Percentiles rank a stretch among this genome's conserved stretches.
These are phyloP conservation scores for Noctua janthe DNA, from an alignment of 2,888 invertebrate species.

Conservation along the genomic window DNA sequence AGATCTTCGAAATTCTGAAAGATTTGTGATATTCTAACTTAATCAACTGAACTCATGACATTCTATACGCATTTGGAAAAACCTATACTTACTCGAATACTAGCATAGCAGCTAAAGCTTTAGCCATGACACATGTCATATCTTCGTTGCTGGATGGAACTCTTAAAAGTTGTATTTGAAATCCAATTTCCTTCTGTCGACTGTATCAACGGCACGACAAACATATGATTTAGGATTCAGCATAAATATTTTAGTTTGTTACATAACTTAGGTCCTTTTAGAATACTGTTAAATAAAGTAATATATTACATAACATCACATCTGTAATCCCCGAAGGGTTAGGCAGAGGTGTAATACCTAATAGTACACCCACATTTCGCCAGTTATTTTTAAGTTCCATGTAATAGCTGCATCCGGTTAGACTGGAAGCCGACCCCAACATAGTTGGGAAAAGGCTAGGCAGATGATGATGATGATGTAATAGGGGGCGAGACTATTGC, in stretches of 20 bases:
- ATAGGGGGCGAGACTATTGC: too few relatives aligned
- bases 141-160: background rate
- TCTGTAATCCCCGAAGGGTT: too few relatives aligned
- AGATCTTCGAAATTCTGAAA: background rate
- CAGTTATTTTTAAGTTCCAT: too few relatives aligned
- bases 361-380: too few relatives aligned
- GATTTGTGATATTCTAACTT: background rate
- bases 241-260: background rate
- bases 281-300: too few relatives aligned
- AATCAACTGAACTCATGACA: background rate
- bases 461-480: too few relatives aligned
- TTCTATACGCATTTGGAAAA: background rate
- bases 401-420: too few relatives aligned
- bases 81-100: background rate
- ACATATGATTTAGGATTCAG: slow-evolving; percentile 7
- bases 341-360: too few relatives aligned
- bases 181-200: slow-evolving; percentile 29
- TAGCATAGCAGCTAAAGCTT: background rate
- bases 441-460: too few relatives aligned
- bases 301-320: too few relatives aligned
- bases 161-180: slow-evolving; percentile 16
- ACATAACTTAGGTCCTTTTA: background rate
- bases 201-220: slow-evolving; percentile 4
- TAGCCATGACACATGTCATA: slow-evolving; percentile 3
- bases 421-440: too few relatives aligned